Evolutionary conservation across 2,797 vertebrate species (phyloP).

Genomic region (Cheirogaleus major): DNA sequence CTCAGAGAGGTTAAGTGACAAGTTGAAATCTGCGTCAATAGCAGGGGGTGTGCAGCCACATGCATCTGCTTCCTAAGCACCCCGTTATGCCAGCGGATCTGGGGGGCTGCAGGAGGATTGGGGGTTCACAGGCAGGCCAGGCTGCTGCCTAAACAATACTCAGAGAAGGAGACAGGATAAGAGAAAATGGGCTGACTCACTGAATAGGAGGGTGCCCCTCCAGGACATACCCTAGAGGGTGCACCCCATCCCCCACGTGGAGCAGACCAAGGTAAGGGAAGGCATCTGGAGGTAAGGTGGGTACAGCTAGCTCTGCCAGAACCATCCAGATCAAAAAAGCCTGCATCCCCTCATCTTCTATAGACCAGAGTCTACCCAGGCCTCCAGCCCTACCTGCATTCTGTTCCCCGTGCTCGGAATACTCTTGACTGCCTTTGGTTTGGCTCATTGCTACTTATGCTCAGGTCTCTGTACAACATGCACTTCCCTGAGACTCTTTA

Average conservation of each 20-base stretch:
- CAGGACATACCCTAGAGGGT: not conserved
- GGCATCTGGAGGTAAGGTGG: not conserved
- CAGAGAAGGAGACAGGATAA: not conserved
- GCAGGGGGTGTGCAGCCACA: not conserved
- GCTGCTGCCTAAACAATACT: not conserved
- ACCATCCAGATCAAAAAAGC: not conserved
- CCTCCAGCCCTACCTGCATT: not conserved
- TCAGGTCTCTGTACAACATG: not conserved
- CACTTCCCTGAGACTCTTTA: not conserved
- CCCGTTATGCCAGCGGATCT: not conserved
- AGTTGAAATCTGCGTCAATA: not conserved
- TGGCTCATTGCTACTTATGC: not conserved
- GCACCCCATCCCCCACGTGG: not conserved
- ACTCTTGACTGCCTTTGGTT: not conserved
- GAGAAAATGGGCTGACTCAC: not conserved
- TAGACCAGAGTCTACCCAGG: fast-evolving
- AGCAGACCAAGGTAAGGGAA: not conserved
- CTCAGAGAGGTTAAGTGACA: not conserved
- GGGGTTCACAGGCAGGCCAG: not conserved
- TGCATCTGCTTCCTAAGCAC: not conserved
- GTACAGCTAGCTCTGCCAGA: not conserved
- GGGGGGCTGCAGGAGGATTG: no score
- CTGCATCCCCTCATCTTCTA: not conserved
- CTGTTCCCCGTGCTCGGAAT: not conserved
- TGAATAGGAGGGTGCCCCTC: not conserved